These are phyloP conservation scores for Stichopus chloronotus DNA, from an alignment of 35 echinoderm and acorn worm species.

Conservation along the genomic window DNA sequence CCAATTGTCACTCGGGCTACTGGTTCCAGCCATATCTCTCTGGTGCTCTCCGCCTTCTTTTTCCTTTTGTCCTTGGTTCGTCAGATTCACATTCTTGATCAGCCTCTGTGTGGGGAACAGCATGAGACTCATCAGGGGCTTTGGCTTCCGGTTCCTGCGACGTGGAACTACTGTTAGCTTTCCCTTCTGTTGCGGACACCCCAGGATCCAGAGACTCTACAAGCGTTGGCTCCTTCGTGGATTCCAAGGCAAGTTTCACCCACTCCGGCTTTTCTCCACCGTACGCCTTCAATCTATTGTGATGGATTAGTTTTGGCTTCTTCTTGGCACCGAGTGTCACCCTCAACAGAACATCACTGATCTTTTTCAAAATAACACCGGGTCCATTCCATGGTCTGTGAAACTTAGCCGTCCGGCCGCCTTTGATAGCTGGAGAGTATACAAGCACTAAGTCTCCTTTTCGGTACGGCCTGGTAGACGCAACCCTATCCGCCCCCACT, in stretches of 20 bases:
- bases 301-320: slow-evolving; percentile 33
- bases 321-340: not conserved
- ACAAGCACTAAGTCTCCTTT: slow-evolving; percentile 24
- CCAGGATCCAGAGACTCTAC: too few relatives aligned
- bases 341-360: slow-evolving; percentile 34
- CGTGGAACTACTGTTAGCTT: too few relatives aligned
- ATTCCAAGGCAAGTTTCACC: not conserved
- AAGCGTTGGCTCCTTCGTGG: not conserved
- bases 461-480: not conserved
- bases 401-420: slow-evolving; percentile 21
- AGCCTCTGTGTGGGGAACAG: too few relatives aligned
- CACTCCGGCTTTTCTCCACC: slow-evolving; percentile 10
- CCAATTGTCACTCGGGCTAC: too few relatives aligned
- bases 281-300: slow-evolving; percentile 7
- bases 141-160: too few relatives aligned
- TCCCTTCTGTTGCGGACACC: too few relatives aligned
- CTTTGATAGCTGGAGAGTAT: not conserved
- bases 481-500: not conserved
- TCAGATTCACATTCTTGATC: too few relatives aligned
- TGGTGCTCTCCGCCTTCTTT: too few relatives aligned
- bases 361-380: slow-evolving; percentile 7
- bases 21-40: too few relatives aligned
- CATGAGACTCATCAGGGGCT: too few relatives aligned
- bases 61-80: too few relatives aligned
- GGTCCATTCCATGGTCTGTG: slow-evolving; percentile 29